phyloP scores from a whole-genome alignment of 2,113 vertebrate genomes.

The Oncorhynchus clarkii region DNA sequence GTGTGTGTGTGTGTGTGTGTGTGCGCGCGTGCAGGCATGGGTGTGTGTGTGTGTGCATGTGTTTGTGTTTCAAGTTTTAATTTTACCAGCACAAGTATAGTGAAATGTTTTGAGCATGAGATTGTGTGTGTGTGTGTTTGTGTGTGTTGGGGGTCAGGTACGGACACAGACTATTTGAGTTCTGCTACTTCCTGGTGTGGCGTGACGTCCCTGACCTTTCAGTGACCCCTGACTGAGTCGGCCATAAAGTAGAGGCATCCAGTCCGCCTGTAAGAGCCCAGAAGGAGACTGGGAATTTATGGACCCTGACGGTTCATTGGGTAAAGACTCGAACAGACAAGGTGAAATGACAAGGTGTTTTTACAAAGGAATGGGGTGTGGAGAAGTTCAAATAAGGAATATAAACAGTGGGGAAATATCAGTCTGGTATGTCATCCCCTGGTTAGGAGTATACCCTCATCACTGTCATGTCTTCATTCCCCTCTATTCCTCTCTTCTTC shows the following conservation, averaged over 20 bases:
- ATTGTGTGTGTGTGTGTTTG: neutral
- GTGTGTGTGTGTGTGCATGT: neutral
- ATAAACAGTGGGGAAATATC: neutral
- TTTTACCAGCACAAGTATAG: too few relatives aligned
- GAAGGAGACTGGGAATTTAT: neutral
- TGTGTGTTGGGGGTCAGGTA: neutral
- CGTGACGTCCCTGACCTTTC: neutral
- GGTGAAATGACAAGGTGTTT: neutral
- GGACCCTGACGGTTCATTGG: neutral
- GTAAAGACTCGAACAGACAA: neutral
- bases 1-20: too few relatives aligned
- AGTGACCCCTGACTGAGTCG: neutral
- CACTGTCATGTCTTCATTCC: neutral
- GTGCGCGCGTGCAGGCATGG: too few relatives aligned
- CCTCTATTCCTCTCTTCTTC: neutral
- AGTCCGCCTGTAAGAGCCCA: neutral
- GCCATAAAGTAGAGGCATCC: neutral
- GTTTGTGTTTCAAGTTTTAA: neutral
- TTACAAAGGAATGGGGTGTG: neutral
- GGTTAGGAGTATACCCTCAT: neutral
- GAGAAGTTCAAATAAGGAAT: neutral
- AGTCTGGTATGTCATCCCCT: too few relatives aligned
- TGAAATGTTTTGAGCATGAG: conserved; percentile 14
- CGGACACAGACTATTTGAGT: neutral
- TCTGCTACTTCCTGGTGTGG: neutral